Base-by-base conservation (phyloP, 1,140 invertebrate species). In the Brachionus asplanchnoidis region DNA sequence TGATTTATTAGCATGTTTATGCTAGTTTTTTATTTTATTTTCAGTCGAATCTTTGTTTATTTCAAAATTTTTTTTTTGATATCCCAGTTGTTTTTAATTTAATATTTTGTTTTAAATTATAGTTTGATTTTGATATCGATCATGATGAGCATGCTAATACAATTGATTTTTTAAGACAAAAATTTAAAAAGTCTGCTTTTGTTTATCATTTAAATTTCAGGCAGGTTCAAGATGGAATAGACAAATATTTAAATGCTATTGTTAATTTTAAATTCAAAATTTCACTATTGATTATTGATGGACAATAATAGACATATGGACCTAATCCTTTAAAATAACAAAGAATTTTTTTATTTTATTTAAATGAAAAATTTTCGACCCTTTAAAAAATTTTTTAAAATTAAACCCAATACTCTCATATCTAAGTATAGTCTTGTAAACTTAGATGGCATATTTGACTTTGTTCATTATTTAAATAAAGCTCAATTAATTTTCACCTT, bases 1-100 rank as follows among this genome's bases (percentile, higher is more conserved):
- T 73, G 68, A 73, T 73, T 73, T 73, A 73, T 73, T 73, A 73
- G 32, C 68, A 73, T 73, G 68, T 73, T 73, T 73, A 73, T 73
- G 68, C n/a, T 73, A 73, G 68, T 40, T 73, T 73, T 73, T 73
- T 40, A n/a, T 73, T 12, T 36, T 36, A 36, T 36, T 36, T 36
- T 36, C 32, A 12, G 11, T 46, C 11, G 44, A 46, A 46, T 46
- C 14, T 73, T 40, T 40, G 36, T 73, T 73, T 20, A 73, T 42
- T 40, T 73, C 17, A 40, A 40, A n/a, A 42, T 9, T 40, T 40
- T 73, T 70, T 73, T 44, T 42, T 44, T 73, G 32, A 68, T 11
- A 73, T 73, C 68, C 68, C 68, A 73, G 68, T 73, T 73, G 68
- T 40, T 73, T 73, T 73, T 73, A 42, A 73, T 73, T 73, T 9